These are phyloP conservation scores for Nyctibius grandis DNA, from an alignment of 2,797 vertebrate genomes.

Conservation along the genomic window DNA sequence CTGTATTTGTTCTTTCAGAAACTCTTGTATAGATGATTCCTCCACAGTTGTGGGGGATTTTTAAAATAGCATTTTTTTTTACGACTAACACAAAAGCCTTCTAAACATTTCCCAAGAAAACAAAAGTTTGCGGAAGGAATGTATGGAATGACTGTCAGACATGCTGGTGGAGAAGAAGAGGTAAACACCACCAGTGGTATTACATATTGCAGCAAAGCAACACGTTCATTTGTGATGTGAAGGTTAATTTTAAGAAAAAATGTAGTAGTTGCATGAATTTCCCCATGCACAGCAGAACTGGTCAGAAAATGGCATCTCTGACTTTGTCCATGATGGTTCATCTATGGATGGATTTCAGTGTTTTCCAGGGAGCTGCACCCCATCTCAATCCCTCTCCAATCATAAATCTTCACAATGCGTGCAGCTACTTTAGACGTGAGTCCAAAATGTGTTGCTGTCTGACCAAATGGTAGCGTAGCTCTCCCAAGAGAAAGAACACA, in stretches of 20 bases:
- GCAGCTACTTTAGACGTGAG: neutral
- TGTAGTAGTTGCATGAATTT: neutral
- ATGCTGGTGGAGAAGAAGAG: neutral
- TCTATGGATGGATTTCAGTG: neutral
- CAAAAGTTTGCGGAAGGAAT: conserved; percentile 20
- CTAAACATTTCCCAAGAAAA: neutral
- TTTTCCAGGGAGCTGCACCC: conserved; percentile 18
- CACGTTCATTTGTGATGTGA: neutral
- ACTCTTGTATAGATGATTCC: neutral
- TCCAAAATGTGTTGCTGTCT: conserved; percentile 32
- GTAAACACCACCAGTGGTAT: neutral
- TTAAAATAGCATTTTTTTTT: neutral
- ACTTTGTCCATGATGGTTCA: neutral
- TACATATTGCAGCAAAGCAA: neutral
- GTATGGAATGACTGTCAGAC: conserved; percentile 40
- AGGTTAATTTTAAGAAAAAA: neutral
- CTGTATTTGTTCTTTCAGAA: conserved; percentile 8
- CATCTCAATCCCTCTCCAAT: neutral
- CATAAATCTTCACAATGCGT: conserved; percentile 15
- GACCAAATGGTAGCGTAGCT: conserved; percentile 39
- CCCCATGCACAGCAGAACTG: neutral
- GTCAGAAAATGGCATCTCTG: neutral
- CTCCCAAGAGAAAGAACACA: conserved; percentile 50
- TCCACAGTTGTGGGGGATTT: neutral
- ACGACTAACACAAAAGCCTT: neutral